These are phyloP conservation scores for Phalacrocorax aristotelis DNA, from an alignment of 2,113 vertebrate genomes.

Conservation along the genomic window DNA sequence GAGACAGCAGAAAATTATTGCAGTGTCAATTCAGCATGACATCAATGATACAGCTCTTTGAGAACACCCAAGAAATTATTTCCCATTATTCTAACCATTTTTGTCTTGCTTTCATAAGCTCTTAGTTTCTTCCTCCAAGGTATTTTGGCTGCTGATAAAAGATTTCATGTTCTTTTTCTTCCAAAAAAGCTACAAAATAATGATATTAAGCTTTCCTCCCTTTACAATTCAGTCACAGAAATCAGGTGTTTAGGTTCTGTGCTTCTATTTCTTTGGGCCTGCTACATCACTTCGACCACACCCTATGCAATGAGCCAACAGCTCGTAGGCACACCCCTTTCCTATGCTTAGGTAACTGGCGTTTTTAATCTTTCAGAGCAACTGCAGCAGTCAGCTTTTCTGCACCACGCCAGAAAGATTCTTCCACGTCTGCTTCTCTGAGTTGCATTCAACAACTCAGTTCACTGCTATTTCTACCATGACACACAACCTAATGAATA, in stretches of 20 bases:
- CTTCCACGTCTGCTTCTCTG: accelerated
- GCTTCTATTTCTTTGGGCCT: background rate
- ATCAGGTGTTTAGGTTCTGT: accelerated
- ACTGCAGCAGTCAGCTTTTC: background rate
- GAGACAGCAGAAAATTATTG: background rate
- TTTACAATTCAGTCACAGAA: background rate
- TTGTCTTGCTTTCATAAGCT: background rate
- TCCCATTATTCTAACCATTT: background rate
- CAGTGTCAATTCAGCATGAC: background rate
- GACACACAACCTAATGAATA: background rate
- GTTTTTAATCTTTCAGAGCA: background rate
- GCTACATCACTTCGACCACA: background rate
- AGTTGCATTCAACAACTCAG: background rate
- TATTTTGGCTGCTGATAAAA: background rate
- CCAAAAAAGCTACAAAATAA: background rate
- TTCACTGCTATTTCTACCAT: background rate
- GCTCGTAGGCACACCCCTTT: accelerated
- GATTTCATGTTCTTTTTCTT: background rate
- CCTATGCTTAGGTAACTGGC: background rate
- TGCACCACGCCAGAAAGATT: background rate
- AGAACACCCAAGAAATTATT: background rate
- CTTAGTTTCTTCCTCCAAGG: background rate
- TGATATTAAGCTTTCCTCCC: background rate
- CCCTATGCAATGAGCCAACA: background rate
- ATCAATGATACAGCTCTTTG: background rate